phyloP scores from a whole-genome alignment of 2,888 invertebrate genomes.

The Cheilosia grossa region DNA sequence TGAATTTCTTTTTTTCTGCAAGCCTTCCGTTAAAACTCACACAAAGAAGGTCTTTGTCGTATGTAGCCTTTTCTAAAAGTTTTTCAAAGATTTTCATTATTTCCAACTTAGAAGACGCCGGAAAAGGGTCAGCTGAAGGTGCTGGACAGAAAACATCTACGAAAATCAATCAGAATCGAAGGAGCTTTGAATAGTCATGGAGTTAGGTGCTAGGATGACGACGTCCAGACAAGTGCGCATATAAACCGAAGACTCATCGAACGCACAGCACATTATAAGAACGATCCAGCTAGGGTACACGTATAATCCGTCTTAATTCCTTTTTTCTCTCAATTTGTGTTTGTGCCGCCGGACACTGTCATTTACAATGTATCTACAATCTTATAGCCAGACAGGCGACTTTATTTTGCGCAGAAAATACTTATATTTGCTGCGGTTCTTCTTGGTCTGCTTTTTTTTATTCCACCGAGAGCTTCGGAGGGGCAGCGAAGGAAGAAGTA shows the following conservation, averaged over 20 bases:
- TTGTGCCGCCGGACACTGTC: slow-evolving; percentile 21
- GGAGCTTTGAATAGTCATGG: too few species aligned
- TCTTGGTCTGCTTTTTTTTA: not conserved
- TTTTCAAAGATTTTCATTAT: too few species aligned
- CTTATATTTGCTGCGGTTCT: slow-evolving; percentile 15
- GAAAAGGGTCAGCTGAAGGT: too few species aligned
- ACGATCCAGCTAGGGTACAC: slow-evolving; percentile 10
- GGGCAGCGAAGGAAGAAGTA: slow-evolving; percentile 12
- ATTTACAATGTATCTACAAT: slow-evolving; percentile 31
- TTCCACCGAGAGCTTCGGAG: not conserved
- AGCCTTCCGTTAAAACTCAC: too few species aligned
- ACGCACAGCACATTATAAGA: not conserved
- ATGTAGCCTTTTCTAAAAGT: too few species aligned
- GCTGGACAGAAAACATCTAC: too few species aligned
- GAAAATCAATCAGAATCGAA: too few species aligned
- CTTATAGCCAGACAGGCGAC: slow-evolving; percentile 21
- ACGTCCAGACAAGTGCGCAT: not conserved
- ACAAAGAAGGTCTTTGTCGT: too few species aligned
- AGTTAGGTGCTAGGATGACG: too few species aligned
- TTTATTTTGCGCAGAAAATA: slow-evolving; percentile 39
- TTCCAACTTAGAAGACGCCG: too few species aligned
- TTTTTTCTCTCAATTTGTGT: slow-evolving; percentile 2
- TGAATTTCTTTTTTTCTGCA: too few species aligned
- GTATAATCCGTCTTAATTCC: slow-evolving; percentile 26
- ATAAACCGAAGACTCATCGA: not conserved